phyloP scores from a whole-genome alignment of 2,797 vertebrate species.

The Clarias platycephalus region DNA sequence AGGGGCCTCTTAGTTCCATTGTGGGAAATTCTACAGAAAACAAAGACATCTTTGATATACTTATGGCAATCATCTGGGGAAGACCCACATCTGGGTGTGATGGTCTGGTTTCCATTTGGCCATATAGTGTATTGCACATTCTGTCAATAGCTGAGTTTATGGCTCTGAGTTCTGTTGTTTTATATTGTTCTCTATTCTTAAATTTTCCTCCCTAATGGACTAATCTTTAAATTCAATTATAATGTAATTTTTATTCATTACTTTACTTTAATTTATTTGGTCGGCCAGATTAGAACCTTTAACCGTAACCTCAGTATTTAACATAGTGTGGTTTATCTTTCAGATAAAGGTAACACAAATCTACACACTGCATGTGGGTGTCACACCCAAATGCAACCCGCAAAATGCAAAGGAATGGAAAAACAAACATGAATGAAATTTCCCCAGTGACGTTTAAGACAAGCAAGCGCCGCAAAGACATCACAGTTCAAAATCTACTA shows the following conservation, averaged over 20 bases:
- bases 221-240: background rate
- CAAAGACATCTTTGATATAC: background rate
- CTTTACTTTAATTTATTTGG: background rate
- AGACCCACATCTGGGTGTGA: background rate
- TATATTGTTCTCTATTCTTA: background rate
- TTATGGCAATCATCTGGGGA: background rate
- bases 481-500: no score
- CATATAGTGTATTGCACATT: background rate
- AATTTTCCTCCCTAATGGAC: background rate
- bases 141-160: background rate
- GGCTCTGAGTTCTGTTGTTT: background rate
- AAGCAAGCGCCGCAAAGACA: no score
- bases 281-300: background rate
- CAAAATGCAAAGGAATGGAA: background rate
- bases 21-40: background rate
- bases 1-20: background rate
- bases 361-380: background rate
- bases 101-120: constrained; percentile 1
- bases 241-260: background rate
- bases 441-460: constrained; percentile 3
- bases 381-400: background rate
- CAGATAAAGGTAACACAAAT: background rate
- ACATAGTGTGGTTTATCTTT: background rate
- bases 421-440: background rate
- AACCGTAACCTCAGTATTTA: background rate